phyloP scores from a whole-genome alignment of 2,888 invertebrate genomes.

The Abrostola triplasia region DNA sequence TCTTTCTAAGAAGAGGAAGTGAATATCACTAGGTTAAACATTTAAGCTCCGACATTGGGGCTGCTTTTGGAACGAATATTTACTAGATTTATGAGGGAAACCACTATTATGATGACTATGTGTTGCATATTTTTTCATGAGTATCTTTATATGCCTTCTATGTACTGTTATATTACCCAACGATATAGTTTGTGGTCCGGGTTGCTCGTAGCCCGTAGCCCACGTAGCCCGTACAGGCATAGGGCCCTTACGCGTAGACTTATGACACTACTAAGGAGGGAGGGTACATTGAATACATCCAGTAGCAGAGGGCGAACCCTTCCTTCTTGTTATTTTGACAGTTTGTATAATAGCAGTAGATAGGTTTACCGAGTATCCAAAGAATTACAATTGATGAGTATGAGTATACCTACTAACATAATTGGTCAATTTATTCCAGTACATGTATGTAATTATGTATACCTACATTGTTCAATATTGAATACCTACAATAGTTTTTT shows the following conservation, averaged over 20 bases:
- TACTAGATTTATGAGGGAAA: constrained; percentile 53
- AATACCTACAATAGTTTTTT: background rate
- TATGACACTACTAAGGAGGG: constrained; percentile 15
- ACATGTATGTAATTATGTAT: constrained; percentile 3
- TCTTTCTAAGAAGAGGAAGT: constrained; percentile 71
- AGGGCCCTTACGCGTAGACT: constrained; percentile 18
- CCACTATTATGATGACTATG: constrained; percentile 29
- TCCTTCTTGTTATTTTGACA: constrained; percentile 32
- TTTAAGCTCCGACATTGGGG: constrained; percentile 62
- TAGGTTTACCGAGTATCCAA: constrained; percentile 27
- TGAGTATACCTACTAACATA: background rate
- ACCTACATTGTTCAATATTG: no score
- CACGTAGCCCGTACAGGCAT: constrained; percentile 13
- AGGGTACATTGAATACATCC: constrained; percentile 16
- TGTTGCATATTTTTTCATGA: constrained; percentile 48
- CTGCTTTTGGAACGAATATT: constrained; percentile 66
- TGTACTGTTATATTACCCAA: constrained; percentile 8
- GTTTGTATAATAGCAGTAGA: constrained; percentile 51
- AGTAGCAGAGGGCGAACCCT: constrained; percentile 9
- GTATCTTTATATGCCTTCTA: constrained; percentile 26
- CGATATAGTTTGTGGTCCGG: constrained; percentile 21
- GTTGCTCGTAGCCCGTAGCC: constrained; percentile 5
- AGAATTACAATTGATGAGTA: constrained; percentile 27
- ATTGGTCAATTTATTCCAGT: constrained; percentile 27
- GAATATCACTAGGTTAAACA: constrained; percentile 76